A percentile compares a stretch with the other conserved stretches of the same genome.
Evolutionary conservation across 2,113 vertebrate species (phyloP).

Genomic region (Strigops habroptila): DNA sequence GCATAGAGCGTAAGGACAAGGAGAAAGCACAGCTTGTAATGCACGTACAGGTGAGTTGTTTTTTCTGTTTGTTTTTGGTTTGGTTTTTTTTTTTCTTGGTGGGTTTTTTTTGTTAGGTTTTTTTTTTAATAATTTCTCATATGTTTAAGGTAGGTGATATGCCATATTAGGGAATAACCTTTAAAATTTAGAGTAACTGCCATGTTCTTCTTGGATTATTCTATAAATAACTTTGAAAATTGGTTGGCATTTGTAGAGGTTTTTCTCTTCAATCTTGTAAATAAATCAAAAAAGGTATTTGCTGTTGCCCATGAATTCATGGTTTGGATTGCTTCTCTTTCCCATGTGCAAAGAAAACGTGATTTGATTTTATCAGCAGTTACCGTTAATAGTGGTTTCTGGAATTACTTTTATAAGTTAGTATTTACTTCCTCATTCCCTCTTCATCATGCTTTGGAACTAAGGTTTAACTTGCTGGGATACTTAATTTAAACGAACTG

Average conservation of each 20-base stretch:
- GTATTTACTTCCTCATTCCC: not conserved
- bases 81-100: not conserved
- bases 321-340: not conserved
- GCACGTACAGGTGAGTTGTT: slow-evolving; percentile 80
- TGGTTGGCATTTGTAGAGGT: not conserved
- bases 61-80: not conserved
- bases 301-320: not conserved
- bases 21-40: slow-evolving; percentile 80
- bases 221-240: not conserved
- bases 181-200: not conserved
- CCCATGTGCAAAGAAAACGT: not conserved
- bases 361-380: not conserved
- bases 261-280: not conserved
- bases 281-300: not conserved
- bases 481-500: not conserved
- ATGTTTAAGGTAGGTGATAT: not conserved
- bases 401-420: not conserved
- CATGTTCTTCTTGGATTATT: not conserved
- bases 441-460: not conserved
- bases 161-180: not conserved
- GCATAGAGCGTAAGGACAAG: slow-evolving; percentile 82
- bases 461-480: not conserved
- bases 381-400: not conserved
- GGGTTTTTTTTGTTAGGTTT: too few species aligned
- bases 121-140: not conserved